Evolutionary conservation across 2,888 invertebrate species (phyloP).

Genomic region (Stictocephala bisonia): DNA sequence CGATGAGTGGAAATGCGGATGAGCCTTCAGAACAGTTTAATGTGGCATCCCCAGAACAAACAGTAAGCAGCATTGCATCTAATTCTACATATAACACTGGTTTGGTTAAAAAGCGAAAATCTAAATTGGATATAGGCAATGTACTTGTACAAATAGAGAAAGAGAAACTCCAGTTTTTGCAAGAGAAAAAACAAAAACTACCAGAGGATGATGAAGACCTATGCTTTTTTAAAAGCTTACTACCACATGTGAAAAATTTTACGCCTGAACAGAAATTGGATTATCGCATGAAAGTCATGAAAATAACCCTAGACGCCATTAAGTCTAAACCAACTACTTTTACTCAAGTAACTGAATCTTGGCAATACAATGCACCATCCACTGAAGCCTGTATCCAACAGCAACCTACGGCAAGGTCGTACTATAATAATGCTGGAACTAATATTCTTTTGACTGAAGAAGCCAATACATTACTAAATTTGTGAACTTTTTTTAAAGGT

Average conservation of each 20-base stretch:
- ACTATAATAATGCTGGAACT: conserved; percentile 10
- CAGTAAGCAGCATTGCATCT: conserved; percentile 10
- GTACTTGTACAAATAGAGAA: conserved; percentile 3
- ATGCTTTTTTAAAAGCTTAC: conserved; percentile 35
- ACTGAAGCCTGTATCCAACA: conserved; percentile 13
- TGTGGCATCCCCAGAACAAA: conserved; percentile 3
- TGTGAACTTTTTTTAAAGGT: background rate
- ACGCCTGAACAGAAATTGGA: conserved; percentile 13
- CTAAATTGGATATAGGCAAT: conserved; percentile 9
- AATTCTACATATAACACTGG: conserved; percentile 8
- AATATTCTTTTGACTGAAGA: conserved; percentile 13
- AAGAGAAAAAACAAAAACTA: conserved; percentile 9
- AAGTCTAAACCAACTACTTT: conserved; percentile 8
- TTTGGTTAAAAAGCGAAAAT: conserved; percentile 2
- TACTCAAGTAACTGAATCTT: conserved; percentile 4
- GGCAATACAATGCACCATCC: conserved; percentile 13
- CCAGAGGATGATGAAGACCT: conserved; percentile 29
- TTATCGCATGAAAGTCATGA: conserved; percentile 4
- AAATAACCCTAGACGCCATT: conserved; percentile 6
- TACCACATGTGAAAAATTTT: conserved; percentile 3
- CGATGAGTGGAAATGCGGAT: conserved; percentile 21
- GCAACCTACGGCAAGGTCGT: conserved; percentile 7
- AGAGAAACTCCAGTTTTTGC: conserved; percentile 13
- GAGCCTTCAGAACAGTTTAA: conserved; percentile 10
- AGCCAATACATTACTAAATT: background rate